Evolutionary conservation across 2,797 vertebrate species (phyloP).

Genomic region (Myripristis murdjan): DNA sequence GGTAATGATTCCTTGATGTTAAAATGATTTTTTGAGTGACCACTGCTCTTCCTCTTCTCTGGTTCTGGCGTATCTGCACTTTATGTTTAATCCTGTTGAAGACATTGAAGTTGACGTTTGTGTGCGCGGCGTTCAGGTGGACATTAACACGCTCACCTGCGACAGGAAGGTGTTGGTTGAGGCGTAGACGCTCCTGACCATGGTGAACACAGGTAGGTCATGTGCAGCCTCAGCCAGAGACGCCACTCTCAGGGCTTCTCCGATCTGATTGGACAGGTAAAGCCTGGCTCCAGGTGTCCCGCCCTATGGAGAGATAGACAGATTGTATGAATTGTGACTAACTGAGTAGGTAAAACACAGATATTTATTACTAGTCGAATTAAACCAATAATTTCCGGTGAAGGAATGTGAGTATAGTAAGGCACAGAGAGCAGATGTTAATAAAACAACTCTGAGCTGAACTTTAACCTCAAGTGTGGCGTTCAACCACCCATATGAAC

Average conservation of each 20-base stretch:
- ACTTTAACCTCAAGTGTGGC: too few relatives aligned
- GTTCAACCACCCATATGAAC: too few relatives aligned
- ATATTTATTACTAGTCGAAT: not conserved
- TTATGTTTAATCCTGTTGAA: not conserved
- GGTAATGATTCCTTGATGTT: too few relatives aligned
- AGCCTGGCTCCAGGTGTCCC: slow-evolving; percentile 76
- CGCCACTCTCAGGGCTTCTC: slow-evolving; percentile 84
- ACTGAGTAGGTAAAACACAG: not conserved
- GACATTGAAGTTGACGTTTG: not conserved
- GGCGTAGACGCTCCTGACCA: slow-evolving; percentile 83
- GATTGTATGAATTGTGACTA: slow-evolving; percentile 4
- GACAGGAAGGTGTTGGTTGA: slow-evolving; percentile 84
- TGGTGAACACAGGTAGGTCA: slow-evolving; percentile 86
- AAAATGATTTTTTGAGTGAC: too few relatives aligned
- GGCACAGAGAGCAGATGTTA: too few relatives aligned
- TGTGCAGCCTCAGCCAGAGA: slow-evolving; percentile 70
- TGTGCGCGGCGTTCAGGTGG: not conserved
- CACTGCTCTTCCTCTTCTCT: too few relatives aligned
- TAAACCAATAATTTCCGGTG: not conserved
- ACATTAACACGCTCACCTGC: slow-evolving; percentile 72
- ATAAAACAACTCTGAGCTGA: too few relatives aligned
- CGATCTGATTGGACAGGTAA: slow-evolving; percentile 82
- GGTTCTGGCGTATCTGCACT: too few relatives aligned
- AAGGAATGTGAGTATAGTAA: too few relatives aligned
- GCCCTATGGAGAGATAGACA: slow-evolving; percentile 44